phyloP scores from a whole-genome alignment of 1,140 invertebrate species.

The Sitodiplosis mosellana region DNA sequence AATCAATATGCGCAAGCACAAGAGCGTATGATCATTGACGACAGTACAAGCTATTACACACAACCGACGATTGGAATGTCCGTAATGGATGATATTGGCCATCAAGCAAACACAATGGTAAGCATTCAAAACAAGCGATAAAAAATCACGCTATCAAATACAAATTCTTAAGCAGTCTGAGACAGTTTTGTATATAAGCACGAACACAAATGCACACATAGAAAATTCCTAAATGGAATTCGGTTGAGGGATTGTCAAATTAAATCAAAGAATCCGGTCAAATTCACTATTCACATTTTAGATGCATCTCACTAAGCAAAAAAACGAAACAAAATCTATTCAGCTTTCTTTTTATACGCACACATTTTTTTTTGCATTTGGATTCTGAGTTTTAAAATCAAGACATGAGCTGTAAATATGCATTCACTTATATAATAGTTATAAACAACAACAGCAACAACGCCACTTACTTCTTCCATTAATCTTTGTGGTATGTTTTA shows the following conservation, averaged over 20 bases:
- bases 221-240: background rate
- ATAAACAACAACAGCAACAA: too few relatives aligned
- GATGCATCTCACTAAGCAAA: too few relatives aligned
- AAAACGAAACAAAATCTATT: too few relatives aligned
- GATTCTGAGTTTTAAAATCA: too few relatives aligned
- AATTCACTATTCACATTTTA: too few relatives aligned
- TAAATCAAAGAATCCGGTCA: too few relatives aligned
- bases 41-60: constrained; percentile 15
- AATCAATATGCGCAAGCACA: constrained; percentile 26
- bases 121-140: constrained; percentile 4
- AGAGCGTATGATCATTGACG: constrained; percentile 20
- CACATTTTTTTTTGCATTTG: too few relatives aligned
- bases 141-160: background rate
- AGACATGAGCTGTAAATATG: too few relatives aligned
- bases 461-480: too few relatives aligned
- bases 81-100: constrained; percentile 21
- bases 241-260: background rate
- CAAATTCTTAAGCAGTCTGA: background rate
- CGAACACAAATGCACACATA: background rate
- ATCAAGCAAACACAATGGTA: constrained; percentile 20
- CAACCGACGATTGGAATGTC: constrained; percentile 19
- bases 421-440: too few relatives aligned
- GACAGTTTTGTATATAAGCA: background rate
- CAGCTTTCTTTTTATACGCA: too few relatives aligned
- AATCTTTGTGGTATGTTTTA: too few relatives aligned